Base-by-base conservation (phyloP, 2,797 vertebrate genomes). In the Erpetoichthys calabaricus region DNA sequence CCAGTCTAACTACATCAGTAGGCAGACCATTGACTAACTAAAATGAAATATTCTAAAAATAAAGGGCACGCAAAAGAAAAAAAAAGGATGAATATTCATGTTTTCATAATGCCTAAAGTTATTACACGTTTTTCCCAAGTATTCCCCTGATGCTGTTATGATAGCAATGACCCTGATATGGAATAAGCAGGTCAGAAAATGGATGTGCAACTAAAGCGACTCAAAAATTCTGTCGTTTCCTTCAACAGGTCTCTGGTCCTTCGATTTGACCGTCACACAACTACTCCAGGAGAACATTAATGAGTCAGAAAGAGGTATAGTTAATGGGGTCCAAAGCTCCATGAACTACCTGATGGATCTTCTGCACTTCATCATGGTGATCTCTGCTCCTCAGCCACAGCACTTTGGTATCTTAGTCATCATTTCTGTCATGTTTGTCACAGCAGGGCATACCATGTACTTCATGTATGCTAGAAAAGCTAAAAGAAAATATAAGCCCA, bases 301-400 rank as follows among this genome's bases (percentile, higher is more conserved):
- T 46, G 85, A 88, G 75, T 86, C 75, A 1, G 81, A 90, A 66
- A 55, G 73, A 46, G 86, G 86, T 1, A 72, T 86, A 46, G 80
- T 89, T 4, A 89, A 86, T 0, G 74, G 82, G 2, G 75, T 89
- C 56, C 85, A 89, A 70, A 87, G 86, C 71, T 89, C 88, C 6
- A 82, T 90, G 83, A 87, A 89, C 64, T 85, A 86, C 66, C 75
- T 89, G 66, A 86, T 84, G 83, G 84, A 87, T 63, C 73, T 89
- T 55, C 78, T 82, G 56, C 84, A 80, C 75, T 89, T 86, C 64
- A 69, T 81, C 56, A 81, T 80, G 63, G 76, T 87, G 67, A 81
- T 85, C 67, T 75, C 83, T 2, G 80, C 77, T 55, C 76, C 78
- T 1, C 73, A 81, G 70, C 81, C 70, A 0, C 81, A 86, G 62